phyloP scores from a whole-genome alignment of 1,140 invertebrate species.

The Drosophila lacteicornis region DNA sequence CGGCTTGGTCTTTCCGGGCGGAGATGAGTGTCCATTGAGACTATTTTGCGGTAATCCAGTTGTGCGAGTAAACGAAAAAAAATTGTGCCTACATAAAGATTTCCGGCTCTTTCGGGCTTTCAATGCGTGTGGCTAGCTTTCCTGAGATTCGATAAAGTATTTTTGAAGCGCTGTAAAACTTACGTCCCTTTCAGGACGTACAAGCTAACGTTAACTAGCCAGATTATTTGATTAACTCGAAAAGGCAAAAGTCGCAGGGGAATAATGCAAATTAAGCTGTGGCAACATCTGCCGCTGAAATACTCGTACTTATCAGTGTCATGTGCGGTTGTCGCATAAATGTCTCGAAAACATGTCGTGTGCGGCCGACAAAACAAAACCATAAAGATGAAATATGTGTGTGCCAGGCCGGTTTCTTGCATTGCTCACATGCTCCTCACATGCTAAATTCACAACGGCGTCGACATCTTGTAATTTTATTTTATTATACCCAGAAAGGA shows the following conservation, averaged over 20 bases:
- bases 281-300: conserved; percentile 49
- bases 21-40: conserved; percentile 36
- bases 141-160: background rate
- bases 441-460: conserved; percentile 48
- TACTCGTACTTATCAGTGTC: conserved; percentile 33
- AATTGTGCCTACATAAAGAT: conserved; percentile 4
- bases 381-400: conserved; percentile 68
- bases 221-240: conserved; percentile 32
- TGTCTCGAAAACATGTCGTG: conserved; percentile 50
- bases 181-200: background rate
- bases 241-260: background rate
- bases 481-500: conserved; percentile 62
- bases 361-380: conserved; percentile 41
- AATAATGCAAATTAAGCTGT: conserved; percentile 27
- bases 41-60: conserved; percentile 39
- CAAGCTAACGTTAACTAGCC: conserved; percentile 1
- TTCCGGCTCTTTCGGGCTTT: conserved; percentile 2
- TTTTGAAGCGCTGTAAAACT: background rate
- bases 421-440: conserved; percentile 40
- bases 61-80: conserved; percentile 25
- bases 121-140: conserved; percentile 6
- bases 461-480: conserved; percentile 72
- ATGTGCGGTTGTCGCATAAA: conserved; percentile 52
- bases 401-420: conserved; percentile 18
- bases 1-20: conserved; percentile 32